These are phyloP conservation scores for Psylliodes chrysocephalus DNA, from an alignment of 2,888 invertebrate species.

Conservation along the genomic window DNA sequence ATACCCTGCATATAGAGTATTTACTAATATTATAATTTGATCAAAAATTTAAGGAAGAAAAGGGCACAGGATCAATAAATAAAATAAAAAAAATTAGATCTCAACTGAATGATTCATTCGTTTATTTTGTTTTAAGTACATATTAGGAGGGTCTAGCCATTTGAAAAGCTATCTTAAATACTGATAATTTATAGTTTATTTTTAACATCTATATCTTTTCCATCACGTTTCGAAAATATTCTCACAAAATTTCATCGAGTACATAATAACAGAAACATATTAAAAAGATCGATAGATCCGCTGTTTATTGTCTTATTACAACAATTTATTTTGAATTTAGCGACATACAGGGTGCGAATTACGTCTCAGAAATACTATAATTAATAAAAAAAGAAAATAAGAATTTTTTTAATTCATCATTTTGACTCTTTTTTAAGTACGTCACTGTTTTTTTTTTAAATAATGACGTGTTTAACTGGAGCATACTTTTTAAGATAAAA, in stretches of 20 bases:
- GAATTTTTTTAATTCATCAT: too few species aligned
- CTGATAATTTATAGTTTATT: conserved; percentile 64
- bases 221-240: conserved; percentile 50
- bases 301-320: conserved; percentile 43
- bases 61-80: not conserved
- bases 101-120: conserved; percentile 61
- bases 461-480: too few species aligned
- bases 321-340: too few species aligned
- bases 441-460: too few species aligned
- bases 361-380: too few species aligned
- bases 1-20: too few species aligned
- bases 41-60: not conserved
- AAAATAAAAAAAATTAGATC: conserved; percentile 46
- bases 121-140: conserved; percentile 62
- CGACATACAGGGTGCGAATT: too few species aligned
- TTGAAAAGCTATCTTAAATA: conserved; percentile 66
- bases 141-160: conserved; percentile 65
- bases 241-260: conserved; percentile 45
- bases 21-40: not conserved
- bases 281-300: conserved; percentile 23
- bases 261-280: not conserved
- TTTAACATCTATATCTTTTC: conserved; percentile 59
- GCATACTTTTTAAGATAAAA: conserved; percentile 32
- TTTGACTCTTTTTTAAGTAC: too few species aligned
- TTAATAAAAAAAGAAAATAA: too few species aligned